Conservation (phyloP, 2,888 invertebrate species). For the Ferdinandea cuprea region DNA sequence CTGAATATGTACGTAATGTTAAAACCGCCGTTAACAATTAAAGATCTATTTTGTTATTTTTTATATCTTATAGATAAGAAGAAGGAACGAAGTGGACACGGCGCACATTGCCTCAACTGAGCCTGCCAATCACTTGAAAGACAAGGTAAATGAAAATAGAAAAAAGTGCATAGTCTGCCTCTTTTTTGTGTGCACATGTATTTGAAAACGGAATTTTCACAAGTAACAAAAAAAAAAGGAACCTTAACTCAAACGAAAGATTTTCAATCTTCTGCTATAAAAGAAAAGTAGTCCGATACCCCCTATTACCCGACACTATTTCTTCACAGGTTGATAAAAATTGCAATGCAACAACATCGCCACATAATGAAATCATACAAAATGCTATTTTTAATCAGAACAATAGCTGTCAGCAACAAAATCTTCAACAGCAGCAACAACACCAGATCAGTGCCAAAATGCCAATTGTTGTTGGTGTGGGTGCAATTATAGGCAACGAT, state of each 20-base stretch:
- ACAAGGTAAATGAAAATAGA: conserved; percentile 79
- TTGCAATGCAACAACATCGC: conserved; percentile 87
- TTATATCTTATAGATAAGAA: conserved; percentile 84
- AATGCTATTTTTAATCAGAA: conserved; percentile 79
- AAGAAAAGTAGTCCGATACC: neutral
- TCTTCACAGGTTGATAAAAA: conserved; percentile 85
- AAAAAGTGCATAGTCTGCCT: neutral
- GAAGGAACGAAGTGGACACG: conserved; percentile 87
- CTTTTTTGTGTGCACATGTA: neutral
- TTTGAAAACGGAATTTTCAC: neutral
- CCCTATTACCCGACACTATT: conserved; percentile 7
- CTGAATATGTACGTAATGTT: conserved; percentile 82
- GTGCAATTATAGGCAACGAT: conserved; percentile 72
- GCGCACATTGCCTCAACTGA: conserved; percentile 86
- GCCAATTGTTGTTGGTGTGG: conserved; percentile 68
- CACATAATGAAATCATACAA: conserved; percentile 78
- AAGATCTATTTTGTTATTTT: too few relatives aligned
- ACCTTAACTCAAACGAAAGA: neutral
- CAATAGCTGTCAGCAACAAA: conserved; percentile 79
- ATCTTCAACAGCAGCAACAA: conserved; percentile 62
- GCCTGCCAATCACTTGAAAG: conserved; percentile 84
- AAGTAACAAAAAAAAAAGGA: too few relatives aligned
- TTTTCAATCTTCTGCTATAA: conserved; percentile 16
- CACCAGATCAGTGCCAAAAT: conserved; percentile 63
- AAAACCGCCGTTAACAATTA: too few relatives aligned